Evolutionary conservation across 2,113 vertebrate genomes (phyloP).

Genomic region (Calcarius ornatus): DNA sequence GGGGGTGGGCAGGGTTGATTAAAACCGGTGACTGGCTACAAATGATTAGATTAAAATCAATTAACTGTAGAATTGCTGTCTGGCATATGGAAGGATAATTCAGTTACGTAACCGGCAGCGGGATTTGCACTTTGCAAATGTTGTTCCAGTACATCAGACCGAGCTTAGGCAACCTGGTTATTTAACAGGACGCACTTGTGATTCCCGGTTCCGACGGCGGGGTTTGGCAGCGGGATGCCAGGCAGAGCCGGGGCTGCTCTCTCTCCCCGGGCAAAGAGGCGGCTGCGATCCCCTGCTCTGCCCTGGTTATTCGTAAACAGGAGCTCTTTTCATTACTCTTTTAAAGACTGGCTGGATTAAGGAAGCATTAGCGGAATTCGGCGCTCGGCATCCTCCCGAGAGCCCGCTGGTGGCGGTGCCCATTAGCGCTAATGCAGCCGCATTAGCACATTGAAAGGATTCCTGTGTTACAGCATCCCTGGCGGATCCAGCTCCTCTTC

Average conservation of each 20-base stretch:
- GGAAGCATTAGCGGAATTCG: constrained; percentile 8
- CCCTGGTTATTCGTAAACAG: background rate
- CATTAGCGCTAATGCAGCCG: constrained; percentile 24
- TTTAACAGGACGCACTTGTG: background rate
- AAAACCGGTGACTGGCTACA: constrained; percentile 51
- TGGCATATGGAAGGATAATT: constrained; percentile 58
- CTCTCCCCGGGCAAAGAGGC: rapidly evolving
- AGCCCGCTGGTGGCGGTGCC: background rate
- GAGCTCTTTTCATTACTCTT: background rate
- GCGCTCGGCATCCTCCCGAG: background rate
- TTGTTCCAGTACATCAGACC: background rate
- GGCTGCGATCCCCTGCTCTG: background rate
- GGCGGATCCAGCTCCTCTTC: background rate
- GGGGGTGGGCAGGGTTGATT: constrained; percentile 34
- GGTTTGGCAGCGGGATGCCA: background rate
- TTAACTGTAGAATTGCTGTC: constrained; percentile 53
- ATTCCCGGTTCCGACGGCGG: background rate
- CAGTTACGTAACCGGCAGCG: constrained; percentile 30
- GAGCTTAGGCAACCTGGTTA: background rate
- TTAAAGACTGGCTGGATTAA: constrained; percentile 15
- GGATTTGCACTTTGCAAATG: constrained; percentile 50
- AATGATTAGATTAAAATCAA: constrained; percentile 66
- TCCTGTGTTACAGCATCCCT: background rate
- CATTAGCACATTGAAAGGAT: background rate
- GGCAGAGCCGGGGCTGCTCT: background rate